Evolutionary conservation across 2,888 invertebrate species (phyloP), one percentile per base, ranked within the genome.

Genomic region (Drosophila mimetica): DNA sequence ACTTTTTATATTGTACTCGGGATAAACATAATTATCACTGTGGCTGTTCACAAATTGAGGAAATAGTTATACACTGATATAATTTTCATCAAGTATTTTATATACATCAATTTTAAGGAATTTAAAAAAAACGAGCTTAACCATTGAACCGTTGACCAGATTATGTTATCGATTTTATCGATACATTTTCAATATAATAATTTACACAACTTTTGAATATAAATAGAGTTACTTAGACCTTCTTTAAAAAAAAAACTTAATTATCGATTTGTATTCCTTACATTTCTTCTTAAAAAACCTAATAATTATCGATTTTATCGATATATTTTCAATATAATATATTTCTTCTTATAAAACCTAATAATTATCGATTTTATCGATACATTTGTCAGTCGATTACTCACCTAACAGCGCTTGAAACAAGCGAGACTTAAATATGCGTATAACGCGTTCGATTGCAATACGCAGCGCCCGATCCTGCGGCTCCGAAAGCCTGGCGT

Each of bases 341-440:
- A n/a, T 32, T 4, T 32, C 1, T 32, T 13, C 30, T 3, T 22
- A 22, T 5, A 22, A 22, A 5, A 5, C 22, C 22, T 1, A 0
- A 22, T 5, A 22, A 22, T 25, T 25, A 25, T 25, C 39, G 39
- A 39, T 18, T 20, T 39, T 6, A 18, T 39, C 39, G 39, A 39
- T 39, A 20, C 11, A 13, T 39, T 13, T 13, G 1, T n/a, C n/a
- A 13, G 13, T 16, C n/a, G 37, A 47, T 28, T 52, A 93, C 95
- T 95, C 93, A 99, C 99, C 99, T 93, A 99, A 94, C 83, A 99
- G 93, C 78, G 99, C 99, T 93, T 99, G 98, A 93, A 99, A 99
- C 75, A 99, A 95, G 74, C 98, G 94, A 88, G 98, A 98, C 93
- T 99, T 99, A 94, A 99, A 99, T 93, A 99, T 98, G 89, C 97